Percentiles rank a stretch among this genome's conserved stretches.
These are phyloP conservation scores for Strix uralensis DNA, from an alignment of 2,113 vertebrate species.

Conservation along the genomic window DNA sequence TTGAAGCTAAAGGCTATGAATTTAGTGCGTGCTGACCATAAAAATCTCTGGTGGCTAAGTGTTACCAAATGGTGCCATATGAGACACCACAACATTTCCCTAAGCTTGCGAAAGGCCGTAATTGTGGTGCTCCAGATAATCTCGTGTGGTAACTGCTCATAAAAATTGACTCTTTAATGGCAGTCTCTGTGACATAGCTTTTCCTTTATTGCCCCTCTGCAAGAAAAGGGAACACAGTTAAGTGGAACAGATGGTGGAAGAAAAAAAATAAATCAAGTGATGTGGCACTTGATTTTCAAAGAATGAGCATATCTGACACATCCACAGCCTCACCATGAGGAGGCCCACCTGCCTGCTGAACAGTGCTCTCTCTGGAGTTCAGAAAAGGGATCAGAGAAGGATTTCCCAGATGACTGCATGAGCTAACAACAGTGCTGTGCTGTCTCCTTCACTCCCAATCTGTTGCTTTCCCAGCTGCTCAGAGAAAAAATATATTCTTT, in stretches of 20 bases:
- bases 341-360: neutral
- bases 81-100: conserved; percentile 58
- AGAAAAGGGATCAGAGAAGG: neutral
- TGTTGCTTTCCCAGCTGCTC: neutral
- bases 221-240: neutral
- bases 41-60: conserved; percentile 46
- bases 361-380: neutral
- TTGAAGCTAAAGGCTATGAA: neutral
- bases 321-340: neutral
- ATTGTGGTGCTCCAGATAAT: conserved; percentile 45
- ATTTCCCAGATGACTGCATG: neutral
- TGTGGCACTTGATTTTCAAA: neutral
- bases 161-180: conserved; percentile 38
- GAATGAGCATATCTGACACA: neutral
- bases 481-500: neutral
- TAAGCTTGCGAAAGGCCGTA: conserved; percentile 41
- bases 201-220: neutral
- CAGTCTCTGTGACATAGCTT: neutral
- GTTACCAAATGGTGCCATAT: conserved; percentile 55
- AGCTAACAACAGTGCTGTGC: neutral
- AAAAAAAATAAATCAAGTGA: neutral
- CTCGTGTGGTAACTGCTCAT: conserved; percentile 8
- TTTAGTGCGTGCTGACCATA: conserved; percentile 3
- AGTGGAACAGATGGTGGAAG: neutral
- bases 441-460: neutral